Evolutionary conservation across 2,113 vertebrate genomes (phyloP).

Genomic region (Emydocephalus ijimae): DNA sequence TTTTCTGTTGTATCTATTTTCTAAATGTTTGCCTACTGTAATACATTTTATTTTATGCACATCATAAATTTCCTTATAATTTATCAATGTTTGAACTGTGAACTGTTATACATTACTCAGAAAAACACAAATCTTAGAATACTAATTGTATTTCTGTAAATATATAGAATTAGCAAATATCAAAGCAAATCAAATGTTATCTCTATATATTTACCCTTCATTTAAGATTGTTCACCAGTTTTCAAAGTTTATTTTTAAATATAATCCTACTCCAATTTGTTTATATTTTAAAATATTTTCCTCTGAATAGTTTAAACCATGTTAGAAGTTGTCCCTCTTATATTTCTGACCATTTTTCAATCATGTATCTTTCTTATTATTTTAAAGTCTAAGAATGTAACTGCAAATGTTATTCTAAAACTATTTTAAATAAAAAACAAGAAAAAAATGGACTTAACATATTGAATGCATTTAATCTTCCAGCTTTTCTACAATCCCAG

Average conservation of each 20-base stretch:
- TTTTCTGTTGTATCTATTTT: neutral
- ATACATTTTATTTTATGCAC: neutral
- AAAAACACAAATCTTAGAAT: neutral
- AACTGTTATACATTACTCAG: neutral
- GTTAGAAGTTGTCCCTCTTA: neutral
- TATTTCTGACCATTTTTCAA: neutral
- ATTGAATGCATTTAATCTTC: no score
- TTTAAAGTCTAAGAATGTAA: neutral
- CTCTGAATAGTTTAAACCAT: no score
- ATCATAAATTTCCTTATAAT: neutral
- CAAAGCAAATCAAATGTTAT: neutral
- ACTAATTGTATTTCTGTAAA: neutral
- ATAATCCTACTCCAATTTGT: neutral
- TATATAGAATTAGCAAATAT: neutral
- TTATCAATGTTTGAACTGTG: neutral
- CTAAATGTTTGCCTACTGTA: neutral
- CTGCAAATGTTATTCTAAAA: neutral
- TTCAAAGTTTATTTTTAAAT: constrained; percentile 1
- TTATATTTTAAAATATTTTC: neutral
- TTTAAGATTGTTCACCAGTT: neutral
- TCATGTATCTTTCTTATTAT: neutral
- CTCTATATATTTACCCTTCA: neutral
- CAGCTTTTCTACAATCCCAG: neutral
- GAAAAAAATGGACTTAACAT: neutral
- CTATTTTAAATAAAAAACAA: neutral